Evolutionary conservation across 2,113 vertebrate genomes (phyloP), one percentile per base, ranked within the genome.

Genomic region (Gnathonemus longibarbis): DNA sequence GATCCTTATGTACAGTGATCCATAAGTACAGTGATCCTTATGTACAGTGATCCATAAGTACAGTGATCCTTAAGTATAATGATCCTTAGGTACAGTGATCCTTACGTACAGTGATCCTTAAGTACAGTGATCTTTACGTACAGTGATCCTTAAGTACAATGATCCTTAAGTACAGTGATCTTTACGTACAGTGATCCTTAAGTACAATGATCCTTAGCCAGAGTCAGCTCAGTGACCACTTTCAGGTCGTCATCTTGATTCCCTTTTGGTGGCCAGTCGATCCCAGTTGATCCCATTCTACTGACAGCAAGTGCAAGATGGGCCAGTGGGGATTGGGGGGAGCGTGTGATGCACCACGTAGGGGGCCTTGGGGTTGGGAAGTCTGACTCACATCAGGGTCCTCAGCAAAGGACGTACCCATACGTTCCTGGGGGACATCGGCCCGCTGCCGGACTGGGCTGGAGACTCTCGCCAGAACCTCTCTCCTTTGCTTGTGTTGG

Each of bases 281-380:
- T 48, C 21, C 21, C 21, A 31, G 88, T 45, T 88, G 88, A 70
- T 74, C 70, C 48, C n/a, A 9, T 21, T 52, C 11, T 27, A 15
- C 83, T 49, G 24, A 85, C 11, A 10, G 48, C 2, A 95, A 95
- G 95, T 96, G 95, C 94, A 93, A 90, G 94, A 93, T 95, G 95
- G 95, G 95, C 49, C 92, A 94, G 94, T n/a, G 94, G 92, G 92
- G 93, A 35, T 39, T n/a, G 31, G 31, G 70, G 70, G 13, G 27
- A 31, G 21, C 94, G 94, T 94, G 94, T 92, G 95, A 95, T 95
- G 95, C 93, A 91, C 94, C 91, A 95, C 93, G 93, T 94, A 93
- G 95, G 95, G 93, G 93, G 90, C 91, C 92, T 91, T 92, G 92
- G 94, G 90, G 93, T 92, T 88, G 90, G 92, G 92, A 42, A 50